Evolutionary conservation across 2,113 vertebrate genomes (phyloP), one percentile per base, ranked within the genome.

Genomic region (Australoheros scitulus): DNA sequence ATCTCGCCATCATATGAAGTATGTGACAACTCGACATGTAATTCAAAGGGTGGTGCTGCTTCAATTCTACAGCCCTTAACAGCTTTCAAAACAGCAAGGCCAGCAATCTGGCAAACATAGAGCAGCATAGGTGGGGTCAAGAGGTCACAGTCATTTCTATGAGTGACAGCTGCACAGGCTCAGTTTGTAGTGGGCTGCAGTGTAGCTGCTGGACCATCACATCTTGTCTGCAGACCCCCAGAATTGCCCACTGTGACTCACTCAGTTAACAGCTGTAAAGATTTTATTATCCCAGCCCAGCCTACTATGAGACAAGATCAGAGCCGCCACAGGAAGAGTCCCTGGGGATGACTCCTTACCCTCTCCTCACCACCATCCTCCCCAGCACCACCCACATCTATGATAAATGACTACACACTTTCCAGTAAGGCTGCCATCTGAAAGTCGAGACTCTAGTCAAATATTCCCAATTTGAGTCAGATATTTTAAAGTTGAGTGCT

Each of bases 211-310:
- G 15, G 20, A 77, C 58, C 17, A 32, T 57, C 57, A 58, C 74
- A 79, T 52, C 64, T 76, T 81, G 15, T 84, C 59, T 34, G 63
- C 29, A 61, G 75, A 75, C 65, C 61, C 61, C 81, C 81, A 79
- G 82, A 87, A 56, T 1, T 84, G 76, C 76, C 85, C 70, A 75
- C 61, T 64, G 85, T 88, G 87, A 92, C 87, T 89, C 88, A 79
- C 79, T 77, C 77, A 47, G 83, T 87, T 84, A 89, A 90, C 80
- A 70, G 76, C 83, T 92, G 87, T 85, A 83, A 89, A 89, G 85
- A 77, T 89, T 92, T 92, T 92, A 91, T 90, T 87, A 92, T 88
- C 91, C 85, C 61, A n/a, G 43, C 59, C 80, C 85, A 83, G 84
- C 32, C 84, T 82, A 78, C 72, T 57, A 61, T 5, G 61, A 90